Evolutionary conservation across 2,797 vertebrate genomes (phyloP), one percentile per base, ranked within the genome.

Genomic region (Tapera naevia): DNA sequence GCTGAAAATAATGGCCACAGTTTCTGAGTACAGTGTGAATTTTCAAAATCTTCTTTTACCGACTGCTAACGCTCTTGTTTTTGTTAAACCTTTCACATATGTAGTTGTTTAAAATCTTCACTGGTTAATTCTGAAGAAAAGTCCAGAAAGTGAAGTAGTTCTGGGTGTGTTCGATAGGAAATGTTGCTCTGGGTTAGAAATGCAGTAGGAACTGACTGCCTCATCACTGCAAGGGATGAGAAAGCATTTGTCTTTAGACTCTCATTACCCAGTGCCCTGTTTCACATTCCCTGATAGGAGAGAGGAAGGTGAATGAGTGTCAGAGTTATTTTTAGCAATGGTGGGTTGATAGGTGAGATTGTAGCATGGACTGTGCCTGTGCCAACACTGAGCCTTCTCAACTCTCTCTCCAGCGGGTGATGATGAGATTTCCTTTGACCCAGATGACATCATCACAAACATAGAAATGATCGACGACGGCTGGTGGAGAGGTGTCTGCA

Each of bases 381-480:
- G 64, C 0, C 1, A 10, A 14, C 7, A 48, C 84, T 88, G 73
- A 96, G 22, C 62, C 72, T 72, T 75, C 39, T 33, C 60, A 7
- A 2, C 69, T 56, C 45, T 96, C 93, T 72, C 78, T 91, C 21
- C 96, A 99, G 99, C 99, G 17, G 99, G 99, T 0, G 99, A 99
- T 0, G 99, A 99, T 2, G 99, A 99, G 96, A 99, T 99, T 82
- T 99, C 99, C 86, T 99, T 99, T 3, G 99, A 99, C 97, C 99
- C 99, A 0, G 99, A 99, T 3, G 99, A 99, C 97, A 98, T 99
- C 97, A 99, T 99, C 97, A 99, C 99, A 95, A 99, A 99, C 98
- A 99, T 99, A 2, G 99, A 99, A 97, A 99, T 99, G 99, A 99
- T 99, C 0, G 99, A 99, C 0, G 99, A 99, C 5, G 99, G 99